Conservation (phyloP, 2,888 invertebrate genomes). For the Trachelus tabidus region DNA sequence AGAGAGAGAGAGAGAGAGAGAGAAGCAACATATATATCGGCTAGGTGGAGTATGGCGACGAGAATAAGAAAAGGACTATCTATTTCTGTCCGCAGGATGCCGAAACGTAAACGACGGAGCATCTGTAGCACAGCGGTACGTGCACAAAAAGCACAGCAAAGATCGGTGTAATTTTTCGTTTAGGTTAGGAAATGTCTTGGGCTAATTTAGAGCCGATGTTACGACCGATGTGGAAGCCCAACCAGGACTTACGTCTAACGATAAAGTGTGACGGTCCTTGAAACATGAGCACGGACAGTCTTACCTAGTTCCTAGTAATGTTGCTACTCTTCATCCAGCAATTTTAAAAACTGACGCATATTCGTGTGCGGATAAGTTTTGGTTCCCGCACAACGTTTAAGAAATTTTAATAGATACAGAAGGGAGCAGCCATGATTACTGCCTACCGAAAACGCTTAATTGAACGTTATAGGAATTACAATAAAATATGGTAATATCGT, state of each 20-base stretch:
- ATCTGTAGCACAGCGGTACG: constrained; percentile 21
- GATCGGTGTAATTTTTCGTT: constrained; percentile 28
- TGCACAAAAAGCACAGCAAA: constrained; percentile 24
- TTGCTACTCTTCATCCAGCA: neutral
- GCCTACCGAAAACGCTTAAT: neutral
- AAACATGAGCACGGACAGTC: neutral
- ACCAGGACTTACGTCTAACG: neutral
- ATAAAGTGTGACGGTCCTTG: neutral
- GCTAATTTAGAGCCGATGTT: neutral
- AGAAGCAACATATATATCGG: neutral
- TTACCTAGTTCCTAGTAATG: neutral
- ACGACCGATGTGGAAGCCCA: neutral
- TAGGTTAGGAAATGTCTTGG: constrained; percentile 5
- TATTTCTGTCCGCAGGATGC: constrained; percentile 38
- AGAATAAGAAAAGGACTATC: constrained; percentile 25
- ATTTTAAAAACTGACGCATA: neutral
- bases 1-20: too few species aligned
- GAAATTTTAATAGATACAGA: neutral
- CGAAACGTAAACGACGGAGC: constrained; percentile 34
- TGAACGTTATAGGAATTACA: neutral
- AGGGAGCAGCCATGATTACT: neutral
- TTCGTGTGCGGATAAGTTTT: neutral
- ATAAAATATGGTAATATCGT: neutral
- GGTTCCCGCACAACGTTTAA: neutral
- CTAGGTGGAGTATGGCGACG: constrained; percentile 1